A percentile compares a stretch with the other conserved stretches of the same genome.
These are phyloP conservation scores for Fulica atra DNA, from an alignment of 2,113 vertebrate genomes.

Conservation along the genomic window DNA sequence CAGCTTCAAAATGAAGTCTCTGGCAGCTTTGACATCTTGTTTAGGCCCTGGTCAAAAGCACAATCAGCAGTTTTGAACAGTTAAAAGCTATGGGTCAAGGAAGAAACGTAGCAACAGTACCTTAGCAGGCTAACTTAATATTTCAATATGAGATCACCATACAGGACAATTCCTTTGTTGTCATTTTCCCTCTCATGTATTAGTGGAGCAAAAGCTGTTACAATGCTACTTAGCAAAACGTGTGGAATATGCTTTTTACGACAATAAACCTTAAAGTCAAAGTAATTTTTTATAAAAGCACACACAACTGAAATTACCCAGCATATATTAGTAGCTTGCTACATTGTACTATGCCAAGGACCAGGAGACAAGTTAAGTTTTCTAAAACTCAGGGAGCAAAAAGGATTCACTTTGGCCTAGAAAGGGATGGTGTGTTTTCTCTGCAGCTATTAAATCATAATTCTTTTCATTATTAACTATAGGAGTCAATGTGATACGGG, in stretches of 20 bases:
- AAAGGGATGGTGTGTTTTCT: not conserved
- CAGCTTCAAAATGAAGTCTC: slow-evolving; percentile 89
- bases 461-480: not conserved
- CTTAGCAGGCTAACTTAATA: not conserved
- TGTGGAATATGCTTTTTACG: not conserved
- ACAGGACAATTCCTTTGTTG: not conserved
- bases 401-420: not conserved
- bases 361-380: not conserved
- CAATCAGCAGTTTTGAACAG: not conserved
- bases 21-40: slow-evolving; percentile 78
- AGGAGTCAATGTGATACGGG: not conserved
- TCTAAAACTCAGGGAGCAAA: not conserved
- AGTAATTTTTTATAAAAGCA: not conserved
- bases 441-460: not conserved
- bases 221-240: not conserved
- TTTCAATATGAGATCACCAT: not conserved
- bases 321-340: not conserved
- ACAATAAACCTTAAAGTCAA: not conserved
- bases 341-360: not conserved
- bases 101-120: not conserved
- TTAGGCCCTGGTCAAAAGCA: slow-evolving; percentile 77
- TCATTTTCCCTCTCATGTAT: not conserved
- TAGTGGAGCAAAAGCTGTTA: not conserved
- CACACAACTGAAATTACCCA: not conserved
- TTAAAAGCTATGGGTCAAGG: not conserved